These are phyloP conservation scores for Synanthedon formicaeformis DNA, from an alignment of 2,888 invertebrate genomes.

Conservation along the genomic window DNA sequence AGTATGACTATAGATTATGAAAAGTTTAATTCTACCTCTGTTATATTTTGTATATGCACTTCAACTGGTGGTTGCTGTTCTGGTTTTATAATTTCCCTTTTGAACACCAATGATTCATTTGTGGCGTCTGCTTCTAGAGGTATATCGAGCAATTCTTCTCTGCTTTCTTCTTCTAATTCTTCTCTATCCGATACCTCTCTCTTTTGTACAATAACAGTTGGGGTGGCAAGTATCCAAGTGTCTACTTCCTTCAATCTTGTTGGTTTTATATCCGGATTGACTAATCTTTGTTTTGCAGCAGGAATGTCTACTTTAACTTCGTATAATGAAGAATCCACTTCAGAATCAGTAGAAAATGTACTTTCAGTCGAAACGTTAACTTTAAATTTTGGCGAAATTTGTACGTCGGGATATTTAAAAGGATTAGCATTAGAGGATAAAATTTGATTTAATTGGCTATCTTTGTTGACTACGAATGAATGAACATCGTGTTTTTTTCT, in stretches of 20 bases:
- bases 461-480: slow-evolving; percentile 52
- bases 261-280: slow-evolving; percentile 28
- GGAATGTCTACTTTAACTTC: slow-evolving; percentile 14
- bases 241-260: slow-evolving; percentile 38
- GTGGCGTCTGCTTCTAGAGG: slow-evolving; percentile 44
- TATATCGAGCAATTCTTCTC: slow-evolving; percentile 48
- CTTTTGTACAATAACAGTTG: slow-evolving; percentile 41
- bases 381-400: slow-evolving; percentile 24
- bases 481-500: slow-evolving; percentile 64
- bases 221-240: slow-evolving; percentile 53
- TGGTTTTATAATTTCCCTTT: slow-evolving; percentile 58
- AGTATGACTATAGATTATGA: too few species aligned
- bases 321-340: slow-evolving; percentile 9
- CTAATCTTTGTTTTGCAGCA: slow-evolving; percentile 9
- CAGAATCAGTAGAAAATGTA: slow-evolving; percentile 6
- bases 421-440: slow-evolving; percentile 25
- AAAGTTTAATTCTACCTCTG: slow-evolving; percentile 37
- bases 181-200: slow-evolving; percentile 38
- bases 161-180: slow-evolving; percentile 20
- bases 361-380: background rate
- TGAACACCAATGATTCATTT: slow-evolving; percentile 48
- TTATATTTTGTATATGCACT: slow-evolving; percentile 76
- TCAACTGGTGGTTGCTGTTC: slow-evolving; percentile 71
- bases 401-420: slow-evolving; percentile 37
- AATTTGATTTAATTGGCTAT: slow-evolving; percentile 28